phyloP scores from a whole-genome alignment of 2,888 invertebrate species.

The Proisotoma minuta region DNA sequence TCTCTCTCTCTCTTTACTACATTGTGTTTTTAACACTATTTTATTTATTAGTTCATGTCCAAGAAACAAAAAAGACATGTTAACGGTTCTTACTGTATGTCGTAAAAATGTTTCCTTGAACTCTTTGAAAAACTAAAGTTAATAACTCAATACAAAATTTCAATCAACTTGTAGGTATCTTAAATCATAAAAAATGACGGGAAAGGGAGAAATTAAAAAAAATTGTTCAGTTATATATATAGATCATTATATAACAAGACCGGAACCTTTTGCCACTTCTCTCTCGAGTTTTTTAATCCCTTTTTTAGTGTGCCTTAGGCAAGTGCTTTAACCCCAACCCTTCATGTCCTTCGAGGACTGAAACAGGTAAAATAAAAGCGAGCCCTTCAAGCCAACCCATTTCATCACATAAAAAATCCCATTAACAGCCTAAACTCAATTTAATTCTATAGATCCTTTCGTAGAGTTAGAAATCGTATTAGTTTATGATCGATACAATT shows the following conservation, averaged over 20 bases:
- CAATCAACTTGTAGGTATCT: background rate
- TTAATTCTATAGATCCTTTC: no score
- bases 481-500: slow-evolving; percentile 15
- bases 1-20: background rate
- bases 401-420: slow-evolving; percentile 11
- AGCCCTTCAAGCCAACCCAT: background rate
- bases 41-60: background rate
- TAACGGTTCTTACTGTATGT: background rate
- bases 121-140: background rate
- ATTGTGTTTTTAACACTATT: background rate
- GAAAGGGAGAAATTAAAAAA: background rate
- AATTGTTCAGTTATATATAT: no score
- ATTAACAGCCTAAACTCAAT: slow-evolving; percentile 8
- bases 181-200: background rate
- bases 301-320: background rate
- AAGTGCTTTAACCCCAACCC: slow-evolving; percentile 14
- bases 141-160: slow-evolving; percentile 5
- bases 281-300: background rate
- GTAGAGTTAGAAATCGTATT: slow-evolving; percentile 6
- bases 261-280: background rate
- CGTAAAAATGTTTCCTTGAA: slow-evolving; percentile 2
- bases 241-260: background rate
- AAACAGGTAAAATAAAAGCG: slow-evolving; percentile 13
- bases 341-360: background rate
- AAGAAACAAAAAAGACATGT: background rate